These are phyloP conservation scores for Lutraria lutraria DNA, from an alignment of 2,888 invertebrate genomes.

Conservation along the genomic window DNA sequence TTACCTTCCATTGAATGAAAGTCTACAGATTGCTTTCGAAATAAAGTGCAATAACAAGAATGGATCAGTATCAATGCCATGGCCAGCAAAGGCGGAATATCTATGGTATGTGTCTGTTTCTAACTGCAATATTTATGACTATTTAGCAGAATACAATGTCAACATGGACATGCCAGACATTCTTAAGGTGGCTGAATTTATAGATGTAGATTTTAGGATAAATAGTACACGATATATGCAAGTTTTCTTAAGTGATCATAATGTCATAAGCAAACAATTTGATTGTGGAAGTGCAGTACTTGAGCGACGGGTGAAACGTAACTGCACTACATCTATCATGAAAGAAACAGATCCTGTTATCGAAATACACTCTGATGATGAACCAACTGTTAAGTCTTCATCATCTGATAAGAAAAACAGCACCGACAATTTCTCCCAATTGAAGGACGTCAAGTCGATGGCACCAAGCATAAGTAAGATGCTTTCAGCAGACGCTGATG, in stretches of 20 bases:
- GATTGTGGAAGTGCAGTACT: conserved; percentile 57
- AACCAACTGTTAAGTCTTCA: background rate
- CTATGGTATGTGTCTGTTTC: conserved; percentile 60
- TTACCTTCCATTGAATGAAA: conserved; percentile 32
- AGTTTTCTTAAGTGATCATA: conserved; percentile 26
- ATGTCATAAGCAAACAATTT: conserved; percentile 52
- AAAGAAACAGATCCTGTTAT: background rate
- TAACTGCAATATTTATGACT: conserved; percentile 58
- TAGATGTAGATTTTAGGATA: conserved; percentile 36
- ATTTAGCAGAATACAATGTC: conserved; percentile 54
- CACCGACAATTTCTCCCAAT: too few species aligned
- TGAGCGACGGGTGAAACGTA: conserved; percentile 56
- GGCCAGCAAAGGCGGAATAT: conserved; percentile 61
- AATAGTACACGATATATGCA: conserved; percentile 40
- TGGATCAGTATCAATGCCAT: conserved; percentile 56
- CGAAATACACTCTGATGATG: background rate
- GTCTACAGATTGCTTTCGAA: conserved; percentile 52
- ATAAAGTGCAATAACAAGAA: conserved; percentile 50
- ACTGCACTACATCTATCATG: conserved; percentile 37
- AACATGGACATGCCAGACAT: conserved; percentile 36
- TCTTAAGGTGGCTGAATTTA: conserved; percentile 53
- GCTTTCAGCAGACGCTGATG: background rate
- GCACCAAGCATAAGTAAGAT: background rate
- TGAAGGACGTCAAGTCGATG: background rate
- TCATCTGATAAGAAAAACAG: background rate